These are phyloP conservation scores for Actinemys pallida DNA, from an alignment of 2,113 vertebrate genomes.

Conservation along the genomic window DNA sequence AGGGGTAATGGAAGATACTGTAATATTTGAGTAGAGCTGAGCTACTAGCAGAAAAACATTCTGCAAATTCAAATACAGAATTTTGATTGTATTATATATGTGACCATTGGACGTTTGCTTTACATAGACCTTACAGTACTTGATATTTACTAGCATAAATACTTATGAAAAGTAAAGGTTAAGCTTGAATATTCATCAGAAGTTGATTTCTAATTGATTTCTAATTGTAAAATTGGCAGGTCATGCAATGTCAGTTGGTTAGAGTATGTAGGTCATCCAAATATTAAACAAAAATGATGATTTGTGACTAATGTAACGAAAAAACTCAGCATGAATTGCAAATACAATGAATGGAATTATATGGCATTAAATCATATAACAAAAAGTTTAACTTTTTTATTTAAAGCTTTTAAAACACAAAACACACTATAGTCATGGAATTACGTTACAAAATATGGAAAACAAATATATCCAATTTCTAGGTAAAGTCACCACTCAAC, in stretches of 20 bases:
- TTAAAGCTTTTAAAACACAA: no score
- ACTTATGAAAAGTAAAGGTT: background rate
- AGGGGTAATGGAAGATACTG: background rate
- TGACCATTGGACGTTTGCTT: background rate
- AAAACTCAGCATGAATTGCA: background rate
- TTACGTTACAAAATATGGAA: no score
- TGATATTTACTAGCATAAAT: background rate
- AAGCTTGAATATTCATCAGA: background rate
- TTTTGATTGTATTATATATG: background rate
- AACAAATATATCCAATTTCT: no score
- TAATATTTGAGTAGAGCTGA: background rate
- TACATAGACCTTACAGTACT: background rate
- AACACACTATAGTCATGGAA: no score
- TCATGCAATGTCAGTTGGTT: background rate
- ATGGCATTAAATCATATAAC: no score
- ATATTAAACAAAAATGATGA: background rate
- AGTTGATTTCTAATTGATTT: background rate
- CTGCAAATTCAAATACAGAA: background rate
- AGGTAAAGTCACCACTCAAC: no score
- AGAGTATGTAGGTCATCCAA: background rate
- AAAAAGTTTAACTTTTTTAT: no score
- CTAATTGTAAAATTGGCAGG: background rate
- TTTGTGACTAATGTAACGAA: background rate
- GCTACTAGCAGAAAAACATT: background rate
- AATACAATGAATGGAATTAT: no score